phyloP scores from a whole-genome alignment of 2,797 vertebrate species.

The Tamandua tetradactyla region DNA sequence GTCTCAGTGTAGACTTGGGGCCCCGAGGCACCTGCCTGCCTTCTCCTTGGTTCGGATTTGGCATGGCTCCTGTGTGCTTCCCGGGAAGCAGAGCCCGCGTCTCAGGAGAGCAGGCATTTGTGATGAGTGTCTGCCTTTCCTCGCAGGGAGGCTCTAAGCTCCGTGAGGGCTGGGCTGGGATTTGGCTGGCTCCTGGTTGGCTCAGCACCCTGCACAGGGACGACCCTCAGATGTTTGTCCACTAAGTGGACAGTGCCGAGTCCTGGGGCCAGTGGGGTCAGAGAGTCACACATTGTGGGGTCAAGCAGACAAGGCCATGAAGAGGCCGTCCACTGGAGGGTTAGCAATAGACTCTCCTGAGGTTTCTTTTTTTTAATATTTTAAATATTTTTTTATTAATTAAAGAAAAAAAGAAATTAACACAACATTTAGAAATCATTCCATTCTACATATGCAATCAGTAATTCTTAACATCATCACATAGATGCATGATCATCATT shows the following conservation, averaged over 20 bases:
- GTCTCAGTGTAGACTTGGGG: background rate
- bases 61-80: background rate
- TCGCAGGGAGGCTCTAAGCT: background rate
- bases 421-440: too few relatives aligned
- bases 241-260: background rate
- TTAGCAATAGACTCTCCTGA: background rate
- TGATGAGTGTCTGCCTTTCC: background rate
- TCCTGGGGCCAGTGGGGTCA: background rate
- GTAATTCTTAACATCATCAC: too few relatives aligned
- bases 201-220: too few relatives aligned
- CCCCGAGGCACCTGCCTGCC: too few relatives aligned
- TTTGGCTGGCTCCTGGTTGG: too few relatives aligned
- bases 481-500: too few relatives aligned
- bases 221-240: background rate
- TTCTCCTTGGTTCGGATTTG: background rate
- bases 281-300: accelerated
- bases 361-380: slow-evolving; percentile 56
- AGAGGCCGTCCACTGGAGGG: accelerated
- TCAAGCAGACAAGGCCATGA: accelerated
- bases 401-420: too few relatives aligned
- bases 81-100: accelerated
- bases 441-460: too few relatives aligned
- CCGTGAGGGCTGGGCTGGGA: background rate
- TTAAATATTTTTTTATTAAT: too few relatives aligned
- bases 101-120: background rate